Percentiles rank a stretch among this genome's conserved stretches.
Conservation (phyloP, 92 coral and sea anemone species). For the Ricordea florida region DNA sequence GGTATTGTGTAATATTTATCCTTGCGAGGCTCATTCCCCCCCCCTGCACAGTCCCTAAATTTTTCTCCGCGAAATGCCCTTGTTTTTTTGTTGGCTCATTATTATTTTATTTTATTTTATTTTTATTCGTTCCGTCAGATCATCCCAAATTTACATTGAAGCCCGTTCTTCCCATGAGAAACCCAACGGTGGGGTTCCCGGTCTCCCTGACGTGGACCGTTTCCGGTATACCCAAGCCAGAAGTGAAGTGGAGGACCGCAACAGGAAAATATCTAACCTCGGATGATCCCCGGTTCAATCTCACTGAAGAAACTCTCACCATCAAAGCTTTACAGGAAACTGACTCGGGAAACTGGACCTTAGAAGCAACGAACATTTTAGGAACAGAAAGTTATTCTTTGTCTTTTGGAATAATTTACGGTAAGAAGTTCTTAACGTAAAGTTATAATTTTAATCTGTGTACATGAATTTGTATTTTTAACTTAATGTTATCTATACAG, state of each 20-base stretch:
- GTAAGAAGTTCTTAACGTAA: no score
- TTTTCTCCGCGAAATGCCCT: no score
- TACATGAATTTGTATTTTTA: no score
- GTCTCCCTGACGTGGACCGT: neutral
- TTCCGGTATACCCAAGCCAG: constrained; percentile 11
- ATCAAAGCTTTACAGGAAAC: neutral
- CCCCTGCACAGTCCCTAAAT: no score
- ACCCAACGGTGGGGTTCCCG: constrained; percentile 1
- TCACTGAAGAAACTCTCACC: neutral
- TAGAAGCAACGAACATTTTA: constrained; percentile 1
- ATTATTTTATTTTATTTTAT: no score
- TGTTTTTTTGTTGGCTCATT: no score
- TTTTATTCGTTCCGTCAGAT: no score
- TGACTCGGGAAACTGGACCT: constrained; percentile 52
- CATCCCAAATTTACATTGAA: constrained; percentile 1
- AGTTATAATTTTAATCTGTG: no score
- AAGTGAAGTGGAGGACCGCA: constrained; percentile 28
- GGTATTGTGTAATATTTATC: no score
- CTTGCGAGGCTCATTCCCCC: no score
- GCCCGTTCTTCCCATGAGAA: constrained; percentile 5
- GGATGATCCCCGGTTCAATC: constrained; percentile 16
- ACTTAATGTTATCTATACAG: no score
- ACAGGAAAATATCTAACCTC: neutral
- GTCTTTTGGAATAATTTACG: neutral
- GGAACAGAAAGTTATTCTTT: neutral